phyloP scores from a whole-genome alignment of 1,140 invertebrate genomes.

The Elysia chlorotica region DNA sequence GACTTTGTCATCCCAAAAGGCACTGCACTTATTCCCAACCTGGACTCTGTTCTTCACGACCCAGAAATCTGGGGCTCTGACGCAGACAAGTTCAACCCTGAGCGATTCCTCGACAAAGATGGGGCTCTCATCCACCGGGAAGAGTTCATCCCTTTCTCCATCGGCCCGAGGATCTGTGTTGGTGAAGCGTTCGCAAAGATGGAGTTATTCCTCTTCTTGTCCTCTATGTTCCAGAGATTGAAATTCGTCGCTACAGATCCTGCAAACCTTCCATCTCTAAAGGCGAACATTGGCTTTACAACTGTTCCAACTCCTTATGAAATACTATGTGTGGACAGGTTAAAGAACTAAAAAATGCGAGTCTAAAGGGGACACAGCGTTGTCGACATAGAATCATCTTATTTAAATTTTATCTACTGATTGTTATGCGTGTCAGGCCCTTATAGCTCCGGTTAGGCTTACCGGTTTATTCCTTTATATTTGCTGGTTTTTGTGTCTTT shows the following conservation, averaged over 20 bases:
- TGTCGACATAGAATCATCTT: too few species aligned
- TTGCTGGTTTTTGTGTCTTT: too few species aligned
- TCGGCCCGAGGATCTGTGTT: slow-evolving; percentile 25
- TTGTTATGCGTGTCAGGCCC: too few species aligned
- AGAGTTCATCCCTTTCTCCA: slow-evolving; percentile 23
- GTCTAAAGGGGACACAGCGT: too few species aligned
- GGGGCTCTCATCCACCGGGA: slow-evolving; percentile 19
- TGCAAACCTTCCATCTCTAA: background rate
- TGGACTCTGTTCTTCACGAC: slow-evolving; percentile 57
- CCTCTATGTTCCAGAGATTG: background rate
- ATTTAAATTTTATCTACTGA: too few species aligned
- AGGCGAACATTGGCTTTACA: background rate
- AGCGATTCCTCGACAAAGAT: slow-evolving; percentile 63
- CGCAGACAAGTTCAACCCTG: slow-evolving; percentile 72
- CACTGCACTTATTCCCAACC: slow-evolving; percentile 53
- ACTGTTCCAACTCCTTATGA: background rate
- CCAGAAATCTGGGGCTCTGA: slow-evolving; percentile 70
- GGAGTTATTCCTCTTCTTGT: background rate
- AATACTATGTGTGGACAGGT: background rate
- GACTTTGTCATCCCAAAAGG: slow-evolving; percentile 56
- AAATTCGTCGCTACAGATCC: background rate
- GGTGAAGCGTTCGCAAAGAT: background rate
- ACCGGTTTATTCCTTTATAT: too few species aligned
- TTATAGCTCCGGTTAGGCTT: too few species aligned
- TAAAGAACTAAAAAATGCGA: too few species aligned